Conservation (phyloP, 2,113 vertebrate species). For the Antigone vipio region DNA sequence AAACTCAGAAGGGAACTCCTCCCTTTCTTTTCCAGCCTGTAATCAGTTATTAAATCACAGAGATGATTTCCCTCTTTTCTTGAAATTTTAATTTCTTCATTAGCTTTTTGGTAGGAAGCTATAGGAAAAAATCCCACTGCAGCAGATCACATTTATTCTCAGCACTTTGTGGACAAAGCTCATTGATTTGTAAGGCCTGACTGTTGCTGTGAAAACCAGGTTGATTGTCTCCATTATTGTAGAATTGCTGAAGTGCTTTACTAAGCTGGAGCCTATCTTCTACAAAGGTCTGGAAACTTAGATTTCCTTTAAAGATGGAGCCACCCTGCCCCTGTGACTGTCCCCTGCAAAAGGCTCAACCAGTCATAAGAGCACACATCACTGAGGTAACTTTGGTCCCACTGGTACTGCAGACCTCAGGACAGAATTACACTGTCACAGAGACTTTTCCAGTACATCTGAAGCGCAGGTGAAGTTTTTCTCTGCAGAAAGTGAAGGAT, state of each 20-base stretch:
- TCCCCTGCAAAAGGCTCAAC: not conserved
- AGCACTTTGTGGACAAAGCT: not conserved
- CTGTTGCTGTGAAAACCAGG: not conserved
- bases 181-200: not conserved
- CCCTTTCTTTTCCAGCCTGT: not conserved
- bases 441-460: not conserved
- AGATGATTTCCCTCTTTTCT: not conserved
- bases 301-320: not conserved
- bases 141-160: not conserved
- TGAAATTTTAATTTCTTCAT: not conserved
- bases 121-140: not conserved
- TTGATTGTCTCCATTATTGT: not conserved
- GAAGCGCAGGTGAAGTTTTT: not conserved
- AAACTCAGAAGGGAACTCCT: not conserved
- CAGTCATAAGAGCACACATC: not conserved
- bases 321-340: not conserved
- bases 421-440: not conserved
- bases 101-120: not conserved
- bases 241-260: not conserved
- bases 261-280: not conserved
- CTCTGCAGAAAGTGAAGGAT: not conserved
- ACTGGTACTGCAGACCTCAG: not conserved
- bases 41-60: not conserved
- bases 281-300: not conserved
- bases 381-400: not conserved